phyloP scores from a whole-genome alignment of 2,888 invertebrate genomes.

The Zele albiditarsus region DNA sequence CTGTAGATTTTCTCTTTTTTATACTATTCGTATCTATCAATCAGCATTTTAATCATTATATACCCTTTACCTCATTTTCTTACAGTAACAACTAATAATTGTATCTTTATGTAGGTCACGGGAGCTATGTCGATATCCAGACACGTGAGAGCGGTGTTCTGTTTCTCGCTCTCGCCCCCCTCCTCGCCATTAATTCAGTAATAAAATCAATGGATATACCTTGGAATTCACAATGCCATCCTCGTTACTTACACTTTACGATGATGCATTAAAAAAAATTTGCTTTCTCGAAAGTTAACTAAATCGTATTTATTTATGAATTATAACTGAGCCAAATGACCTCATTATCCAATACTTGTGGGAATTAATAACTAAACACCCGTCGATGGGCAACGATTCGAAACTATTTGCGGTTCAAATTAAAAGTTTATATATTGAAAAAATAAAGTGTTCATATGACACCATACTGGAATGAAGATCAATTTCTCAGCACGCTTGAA shows the following conservation, averaged over 20 bases:
- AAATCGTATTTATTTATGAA: constrained; percentile 5
- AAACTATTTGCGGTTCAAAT: constrained; percentile 5
- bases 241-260: neutral
- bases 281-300: constrained; percentile 58
- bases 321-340: neutral
- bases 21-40: neutral
- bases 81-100: constrained; percentile 20
- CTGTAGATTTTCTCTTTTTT: neutral
- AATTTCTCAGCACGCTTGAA: constrained; percentile 40
- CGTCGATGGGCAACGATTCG: constrained; percentile 15
- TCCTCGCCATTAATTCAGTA: neutral
- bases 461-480: constrained; percentile 26
- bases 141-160: constrained; percentile 13
- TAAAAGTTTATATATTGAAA: constrained; percentile 8
- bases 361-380: neutral
- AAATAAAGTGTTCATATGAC: constrained; percentile 18
- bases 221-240: neutral
- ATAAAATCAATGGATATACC: neutral
- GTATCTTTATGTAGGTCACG: constrained; percentile 32
- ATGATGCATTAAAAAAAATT: constrained; percentile 51
- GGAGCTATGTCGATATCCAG: constrained; percentile 25
- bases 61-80: neutral
- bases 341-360: constrained; percentile 20
- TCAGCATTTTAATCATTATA: constrained; percentile 2
- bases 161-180: neutral